These are phyloP conservation scores for Chrysaora quinquecirrha DNA, from an alignment of 30 jellyfish, hydroid and myxozoan genomes.

Conservation along the genomic window DNA sequence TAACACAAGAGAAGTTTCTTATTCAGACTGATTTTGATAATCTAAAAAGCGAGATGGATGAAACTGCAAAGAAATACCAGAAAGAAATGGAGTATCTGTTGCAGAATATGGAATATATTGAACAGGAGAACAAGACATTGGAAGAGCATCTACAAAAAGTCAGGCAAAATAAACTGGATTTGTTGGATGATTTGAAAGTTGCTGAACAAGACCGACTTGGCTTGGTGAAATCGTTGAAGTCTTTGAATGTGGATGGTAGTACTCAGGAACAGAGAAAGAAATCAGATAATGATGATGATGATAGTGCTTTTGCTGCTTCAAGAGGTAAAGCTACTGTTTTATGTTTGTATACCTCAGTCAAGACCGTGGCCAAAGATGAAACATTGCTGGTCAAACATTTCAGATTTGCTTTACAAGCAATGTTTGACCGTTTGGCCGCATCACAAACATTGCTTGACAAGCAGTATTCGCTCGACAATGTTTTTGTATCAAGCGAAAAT, in stretches of 20 bases:
- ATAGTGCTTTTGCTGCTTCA: background rate
- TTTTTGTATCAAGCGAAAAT: too few relatives aligned
- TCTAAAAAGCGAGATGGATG: constrained; percentile 62
- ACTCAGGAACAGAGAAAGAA: background rate
- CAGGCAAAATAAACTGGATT: constrained; percentile 88
- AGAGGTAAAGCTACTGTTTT: too few relatives aligned
- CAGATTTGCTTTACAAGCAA: too few relatives aligned
- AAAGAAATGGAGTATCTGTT: constrained; percentile 81
- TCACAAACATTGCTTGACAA: too few relatives aligned
- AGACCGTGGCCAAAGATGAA: too few relatives aligned
- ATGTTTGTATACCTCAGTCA: too few relatives aligned
- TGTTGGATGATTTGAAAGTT: constrained; percentile 83
- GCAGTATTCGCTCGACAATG: too few relatives aligned
- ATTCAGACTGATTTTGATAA: constrained; percentile 60
- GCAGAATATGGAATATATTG: constrained; percentile 86
- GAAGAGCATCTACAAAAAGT: constrained; percentile 88
- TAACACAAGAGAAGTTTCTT: constrained; percentile 61
- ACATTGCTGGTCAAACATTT: too few relatives aligned
- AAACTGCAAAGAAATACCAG: constrained; percentile 67
- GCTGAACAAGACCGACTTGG: constrained; percentile 95
- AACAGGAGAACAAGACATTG: constrained; percentile 88
- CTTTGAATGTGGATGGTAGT: constrained; percentile 56
- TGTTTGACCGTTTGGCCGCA: too few relatives aligned
- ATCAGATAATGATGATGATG: background rate
- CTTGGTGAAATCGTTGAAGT: constrained; percentile 81